Evolutionary conservation across 2,113 vertebrate species (phyloP), one percentile per base, ranked within the genome.

Genomic region (Noctilio leporinus): DNA sequence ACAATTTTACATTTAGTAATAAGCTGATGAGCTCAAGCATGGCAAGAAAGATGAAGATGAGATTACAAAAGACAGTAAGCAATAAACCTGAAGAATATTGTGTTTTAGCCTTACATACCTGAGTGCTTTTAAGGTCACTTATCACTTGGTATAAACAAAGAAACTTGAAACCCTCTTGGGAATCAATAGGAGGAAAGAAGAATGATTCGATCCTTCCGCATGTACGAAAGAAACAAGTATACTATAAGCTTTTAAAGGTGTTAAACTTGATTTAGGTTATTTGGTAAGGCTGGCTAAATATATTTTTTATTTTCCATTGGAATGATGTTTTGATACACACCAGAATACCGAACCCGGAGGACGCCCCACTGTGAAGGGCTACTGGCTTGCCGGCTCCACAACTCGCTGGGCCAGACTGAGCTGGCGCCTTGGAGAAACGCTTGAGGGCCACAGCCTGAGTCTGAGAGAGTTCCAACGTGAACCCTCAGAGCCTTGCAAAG

Each of bases 1-100:
- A 16, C 81, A 45, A 73, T 95, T 78, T 78, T n/a, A 86, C 45
- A 83, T 75, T 92, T 49, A 91, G 49, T 86, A 91, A 80, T 10
- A 40, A 47, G 43, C 43, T 64, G 45, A 73, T 89, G 70, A 89
- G 14, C 17, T 91, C 86, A 93, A 92, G 30, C 82, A 90, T 1
- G 94, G 15, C 0, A 64, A 76, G 70, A 77, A 93, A 90, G 82
- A 80, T 83, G 77, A 96, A 70, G 35, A 57, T 53, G 28, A 92
- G 75, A 91, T 72, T 83, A 89, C n/a, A 90, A 80, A 93, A 84
- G 38, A 33, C n/a, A 81, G n/a, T 80, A 86, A 88, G 94, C 67
- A 94, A 93, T 33, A 94, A 72, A 69, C 57, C 70, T 85, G 51
- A 81, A 80, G 38, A 82, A 80, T 24, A 59, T 19, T 33, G 49